Base-by-base conservation (phyloP, 2,888 invertebrate species). In the Peribatodes rhomboidaria region DNA sequence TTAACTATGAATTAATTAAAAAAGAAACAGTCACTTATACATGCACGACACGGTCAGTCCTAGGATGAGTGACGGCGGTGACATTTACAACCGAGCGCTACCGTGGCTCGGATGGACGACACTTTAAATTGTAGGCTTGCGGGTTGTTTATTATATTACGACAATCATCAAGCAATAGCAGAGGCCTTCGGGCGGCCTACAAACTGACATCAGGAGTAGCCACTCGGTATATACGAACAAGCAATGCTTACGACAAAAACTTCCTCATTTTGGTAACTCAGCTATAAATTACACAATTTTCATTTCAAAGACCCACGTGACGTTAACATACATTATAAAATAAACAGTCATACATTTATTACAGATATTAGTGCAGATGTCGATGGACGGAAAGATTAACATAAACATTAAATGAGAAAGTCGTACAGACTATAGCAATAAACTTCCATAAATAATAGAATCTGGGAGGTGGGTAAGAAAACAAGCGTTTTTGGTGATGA, bases 321-420 rank as follows among this genome's bases (percentile, higher is more conserved):
- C 1, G 10, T 2, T 33, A 50, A 50, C 35, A 37, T 50, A n/a
- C n/a, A n/a, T n/a, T n/a, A n/a, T n/a, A 50, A 37, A 44, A 49
- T 4, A 49, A 14, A 42, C 54, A 42, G 10, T 31, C 16, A 31
- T 42, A 37, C 54, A 54, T 42, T 54, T 16, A 41, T 54, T 39
- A 22, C 1, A 31, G n/a, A 55, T 31, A 56, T 52, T 33, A 50
- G 35, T 42, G 16, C 61, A 61, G 54, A 62, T 57, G 52, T 41
- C 9, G 39, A 60, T 53, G 47, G 63, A 63, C 27, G 33, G 39
- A 11, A 39, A 31, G 31, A 61, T 60, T 61, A 57, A 55, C 61
- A 64, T 67, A 69, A 65, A 71, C 67, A 69, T 61, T 58, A 18
- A 52, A 61, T 61, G 41, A 53, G 71, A 65, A 67, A 67, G 63